phyloP scores from a whole-genome alignment of 2,888 invertebrate genomes.

The Saturnia japonica region DNA sequence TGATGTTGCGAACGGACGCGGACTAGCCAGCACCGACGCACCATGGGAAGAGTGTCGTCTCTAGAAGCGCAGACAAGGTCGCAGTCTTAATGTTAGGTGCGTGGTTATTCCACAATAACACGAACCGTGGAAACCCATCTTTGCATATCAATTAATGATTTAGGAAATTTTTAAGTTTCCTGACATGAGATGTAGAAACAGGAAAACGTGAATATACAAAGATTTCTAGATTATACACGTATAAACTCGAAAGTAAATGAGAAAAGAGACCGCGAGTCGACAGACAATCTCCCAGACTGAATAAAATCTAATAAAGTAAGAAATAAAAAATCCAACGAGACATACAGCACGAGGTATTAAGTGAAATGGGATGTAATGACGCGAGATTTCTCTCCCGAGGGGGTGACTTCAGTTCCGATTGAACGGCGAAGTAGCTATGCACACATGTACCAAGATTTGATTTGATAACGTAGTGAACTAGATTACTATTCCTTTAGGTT shows the following conservation, averaged over 20 bases:
- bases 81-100: no score
- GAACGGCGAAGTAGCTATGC: background rate
- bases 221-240: background rate
- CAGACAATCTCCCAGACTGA: conserved; percentile 12
- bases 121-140: no score
- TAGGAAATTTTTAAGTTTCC: no score
- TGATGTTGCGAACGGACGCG: no score
- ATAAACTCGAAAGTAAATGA: background rate
- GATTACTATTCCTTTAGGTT: background rate
- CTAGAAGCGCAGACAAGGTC: no score
- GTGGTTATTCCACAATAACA: no score
- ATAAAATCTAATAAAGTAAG: conserved; percentile 7
- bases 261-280: background rate
- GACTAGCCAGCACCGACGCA: no score
- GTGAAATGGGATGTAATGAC: conserved; percentile 66
- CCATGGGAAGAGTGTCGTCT: no score
- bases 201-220: background rate
- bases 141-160: no score
- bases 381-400: conserved; percentile 29
- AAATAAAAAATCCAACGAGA: conserved; percentile 57
- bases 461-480: background rate
- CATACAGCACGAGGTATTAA: conserved; percentile 65
- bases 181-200: background rate
- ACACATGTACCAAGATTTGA: background rate
- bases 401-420: conserved; percentile 8